phyloP scores from a whole-genome alignment of 2,888 invertebrate genomes.

The Xestobium rufovillosum region DNA sequence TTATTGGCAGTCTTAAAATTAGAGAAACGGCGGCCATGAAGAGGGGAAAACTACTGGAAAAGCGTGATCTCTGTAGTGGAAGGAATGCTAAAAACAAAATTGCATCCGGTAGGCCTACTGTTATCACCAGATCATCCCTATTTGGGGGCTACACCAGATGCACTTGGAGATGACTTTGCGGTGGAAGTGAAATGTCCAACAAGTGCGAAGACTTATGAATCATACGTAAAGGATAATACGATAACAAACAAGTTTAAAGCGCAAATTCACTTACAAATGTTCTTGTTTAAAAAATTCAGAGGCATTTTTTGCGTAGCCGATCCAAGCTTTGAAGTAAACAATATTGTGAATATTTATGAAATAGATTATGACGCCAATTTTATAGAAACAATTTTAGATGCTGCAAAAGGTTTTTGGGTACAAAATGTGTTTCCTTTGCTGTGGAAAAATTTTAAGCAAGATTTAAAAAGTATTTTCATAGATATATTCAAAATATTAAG shows the following conservation, averaged over 20 bases:
- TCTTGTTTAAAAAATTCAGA: slow-evolving; percentile 9
- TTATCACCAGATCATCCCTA: slow-evolving; percentile 11
- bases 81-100: too few species aligned
- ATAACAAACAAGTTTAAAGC: slow-evolving; percentile 15
- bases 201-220: slow-evolving; percentile 13
- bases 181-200: slow-evolving; percentile 20
- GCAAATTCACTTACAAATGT: slow-evolving; percentile 22
- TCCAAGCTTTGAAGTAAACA: slow-evolving; percentile 6
- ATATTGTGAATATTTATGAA: too few species aligned
- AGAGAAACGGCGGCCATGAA: slow-evolving; percentile 19
- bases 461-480: too few species aligned
- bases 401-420: too few species aligned
- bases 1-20: slow-evolving; percentile 24
- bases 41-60: slow-evolving; percentile 12
- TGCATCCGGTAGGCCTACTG: slow-evolving; percentile 14
- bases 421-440: too few species aligned
- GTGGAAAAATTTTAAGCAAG: too few species aligned
- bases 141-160: slow-evolving; percentile 18
- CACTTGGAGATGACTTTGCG: slow-evolving; percentile 15
- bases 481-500: too few species aligned
- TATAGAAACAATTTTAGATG: too few species aligned
- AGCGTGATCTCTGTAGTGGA: slow-evolving; percentile 9
- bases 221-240: slow-evolving; percentile 15
- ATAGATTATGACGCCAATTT: too few species aligned
- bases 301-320: slow-evolving; percentile 13